A percentile compares a stretch with the other conserved stretches of the same genome.
phyloP scores from a whole-genome alignment of 2,888 invertebrate genomes.

The Neoitamus cyanurus region DNA sequence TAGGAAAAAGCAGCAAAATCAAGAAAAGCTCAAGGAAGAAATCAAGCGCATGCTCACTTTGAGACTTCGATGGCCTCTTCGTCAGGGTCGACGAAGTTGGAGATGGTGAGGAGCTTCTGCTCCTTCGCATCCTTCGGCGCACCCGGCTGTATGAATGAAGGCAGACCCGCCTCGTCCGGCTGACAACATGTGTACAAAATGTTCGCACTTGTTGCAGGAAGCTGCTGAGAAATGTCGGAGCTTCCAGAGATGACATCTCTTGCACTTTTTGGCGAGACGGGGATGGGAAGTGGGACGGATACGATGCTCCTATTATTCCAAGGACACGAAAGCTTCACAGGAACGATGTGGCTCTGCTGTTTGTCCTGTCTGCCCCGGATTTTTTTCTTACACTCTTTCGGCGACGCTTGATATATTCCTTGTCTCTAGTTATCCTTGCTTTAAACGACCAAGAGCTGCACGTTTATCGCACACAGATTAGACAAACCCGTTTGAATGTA shows the following conservation, averaged over 20 bases:
- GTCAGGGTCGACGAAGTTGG: neutral
- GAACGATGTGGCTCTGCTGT: neutral
- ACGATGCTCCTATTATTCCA: neutral
- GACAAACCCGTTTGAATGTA: neutral
- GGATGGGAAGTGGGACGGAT: neutral
- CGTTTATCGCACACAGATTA: neutral
- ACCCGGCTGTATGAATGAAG: slow-evolving; percentile 51
- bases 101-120: slow-evolving; percentile 44
- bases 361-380: neutral
- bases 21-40: slow-evolving; percentile 1
- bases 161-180: slow-evolving; percentile 48
- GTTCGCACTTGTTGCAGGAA: slow-evolving; percentile 54
- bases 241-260: slow-evolving; percentile 45
- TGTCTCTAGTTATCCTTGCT: neutral
- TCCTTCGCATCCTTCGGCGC: slow-evolving; percentile 47
- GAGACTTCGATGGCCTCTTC: neutral
- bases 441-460: neutral
- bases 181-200: slow-evolving; percentile 49
- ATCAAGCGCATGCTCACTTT: slow-evolving; percentile 52
- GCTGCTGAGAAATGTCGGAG: slow-evolving; percentile 9
- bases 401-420: neutral
- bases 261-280: neutral
- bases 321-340: neutral
- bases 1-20: slow-evolving; percentile 28
- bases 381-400: neutral